Percentiles rank a stretch among this genome's conserved stretches.
These are phyloP conservation scores for Leptoclinus maculatus DNA, from an alignment of 2,797 vertebrate genomes.

Conservation along the genomic window DNA sequence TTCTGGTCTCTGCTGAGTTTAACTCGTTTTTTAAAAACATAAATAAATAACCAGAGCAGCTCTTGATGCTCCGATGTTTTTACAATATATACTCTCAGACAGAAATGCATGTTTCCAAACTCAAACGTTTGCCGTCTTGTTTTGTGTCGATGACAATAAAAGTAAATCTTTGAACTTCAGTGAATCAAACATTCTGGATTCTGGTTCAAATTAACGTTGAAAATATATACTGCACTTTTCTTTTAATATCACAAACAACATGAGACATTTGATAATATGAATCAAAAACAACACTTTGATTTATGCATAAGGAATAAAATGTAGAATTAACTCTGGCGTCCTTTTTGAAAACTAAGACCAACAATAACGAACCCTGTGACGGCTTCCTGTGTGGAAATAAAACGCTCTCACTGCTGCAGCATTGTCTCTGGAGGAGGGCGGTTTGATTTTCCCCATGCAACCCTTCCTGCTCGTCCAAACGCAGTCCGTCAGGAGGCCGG, in stretches of 20 bases:
- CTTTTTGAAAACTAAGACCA: slow-evolving; percentile 81
- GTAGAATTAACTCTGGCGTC: slow-evolving; percentile 45
- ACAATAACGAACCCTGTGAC: slow-evolving; percentile 49
- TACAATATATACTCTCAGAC: background rate
- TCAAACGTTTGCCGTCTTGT: slow-evolving; percentile 22
- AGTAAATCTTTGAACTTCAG: slow-evolving; percentile 3
- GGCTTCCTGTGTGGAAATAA: slow-evolving; percentile 65
- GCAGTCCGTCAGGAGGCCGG: slow-evolving; percentile 26
- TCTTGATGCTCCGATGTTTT: background rate
- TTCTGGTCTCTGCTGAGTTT: background rate
- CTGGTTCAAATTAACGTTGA: slow-evolving; percentile 29
- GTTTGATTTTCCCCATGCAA: slow-evolving; percentile 58
- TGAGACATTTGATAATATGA: slow-evolving; percentile 45
- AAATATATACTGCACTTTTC: slow-evolving; percentile 45
- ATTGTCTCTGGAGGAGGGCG: slow-evolving; percentile 69
- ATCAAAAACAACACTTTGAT: slow-evolving; percentile 66
- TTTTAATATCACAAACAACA: slow-evolving; percentile 55
- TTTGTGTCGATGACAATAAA: slow-evolving; percentile 8
- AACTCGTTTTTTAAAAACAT: background rate
- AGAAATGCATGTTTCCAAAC: slow-evolving; percentile 30
- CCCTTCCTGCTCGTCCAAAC: slow-evolving; percentile 16
- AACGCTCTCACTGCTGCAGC: slow-evolving; percentile 65
- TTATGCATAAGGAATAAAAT: slow-evolving; percentile 61
- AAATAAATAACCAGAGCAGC: slow-evolving; percentile 38
- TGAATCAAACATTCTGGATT: slow-evolving; percentile 20